These are phyloP conservation scores for Notolepis coatsorum DNA, from an alignment of 2,797 vertebrate species.

Conservation along the genomic window DNA sequence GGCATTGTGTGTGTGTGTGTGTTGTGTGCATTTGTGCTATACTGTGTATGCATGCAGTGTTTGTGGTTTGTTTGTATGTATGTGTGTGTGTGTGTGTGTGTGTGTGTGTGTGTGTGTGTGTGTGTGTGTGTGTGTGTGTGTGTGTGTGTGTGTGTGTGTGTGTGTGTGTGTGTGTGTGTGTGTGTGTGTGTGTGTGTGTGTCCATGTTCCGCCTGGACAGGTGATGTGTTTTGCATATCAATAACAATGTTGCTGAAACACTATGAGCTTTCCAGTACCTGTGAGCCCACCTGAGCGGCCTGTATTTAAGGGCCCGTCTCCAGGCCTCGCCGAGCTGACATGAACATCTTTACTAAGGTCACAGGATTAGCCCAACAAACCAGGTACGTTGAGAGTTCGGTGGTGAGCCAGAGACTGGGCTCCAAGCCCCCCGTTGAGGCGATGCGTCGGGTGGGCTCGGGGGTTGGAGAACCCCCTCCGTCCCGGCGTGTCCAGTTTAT, in stretches of 20 bases:
- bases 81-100: not conserved
- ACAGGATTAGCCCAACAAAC: constrained; percentile 83
- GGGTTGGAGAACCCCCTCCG: not conserved
- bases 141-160: constrained; percentile 22
- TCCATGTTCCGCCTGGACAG: constrained; percentile 6
- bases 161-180: not conserved
- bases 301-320: constrained; percentile 81
- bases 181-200: no score
- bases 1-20: not conserved
- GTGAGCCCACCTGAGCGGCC: constrained; percentile 49
- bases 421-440: not conserved
- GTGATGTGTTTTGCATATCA: constrained; percentile 82
- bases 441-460: not conserved
- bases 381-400: constrained; percentile 76
- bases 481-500: not conserved
- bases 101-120: not conserved
- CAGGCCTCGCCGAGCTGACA: constrained; percentile 79
- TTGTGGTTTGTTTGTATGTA: not conserved
- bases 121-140: not conserved
- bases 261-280: constrained; percentile 76
- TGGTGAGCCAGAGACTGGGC: not conserved
- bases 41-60: not conserved
- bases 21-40: constrained; percentile 8
- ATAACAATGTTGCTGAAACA: constrained; percentile 69
- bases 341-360: constrained; percentile 87